A percentile compares a stretch with the other conserved stretches of the same genome.
Evolutionary conservation across 2,888 invertebrate genomes (phyloP).

Genomic region (Cremastinae sp.): DNA sequence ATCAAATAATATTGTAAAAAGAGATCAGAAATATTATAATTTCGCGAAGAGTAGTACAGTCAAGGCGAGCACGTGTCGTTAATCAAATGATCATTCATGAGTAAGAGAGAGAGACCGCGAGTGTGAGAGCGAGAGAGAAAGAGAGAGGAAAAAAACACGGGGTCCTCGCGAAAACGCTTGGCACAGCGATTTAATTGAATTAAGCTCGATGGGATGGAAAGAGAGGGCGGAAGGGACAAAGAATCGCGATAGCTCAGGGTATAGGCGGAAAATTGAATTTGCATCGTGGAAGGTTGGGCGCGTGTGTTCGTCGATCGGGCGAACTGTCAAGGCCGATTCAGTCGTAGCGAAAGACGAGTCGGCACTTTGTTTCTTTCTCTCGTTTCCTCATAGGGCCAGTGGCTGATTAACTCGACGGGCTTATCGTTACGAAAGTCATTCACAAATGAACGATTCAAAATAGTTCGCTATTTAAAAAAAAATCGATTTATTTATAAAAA

Average conservation of each 20-base stretch:
- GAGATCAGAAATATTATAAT: conserved; percentile 38
- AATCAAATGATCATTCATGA: conserved; percentile 31
- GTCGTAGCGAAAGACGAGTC: conserved; percentile 11
- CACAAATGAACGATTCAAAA: too few relatives aligned
- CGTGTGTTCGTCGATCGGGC: conserved; percentile 11
- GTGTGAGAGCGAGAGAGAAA: background rate
- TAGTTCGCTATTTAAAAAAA: too few relatives aligned
- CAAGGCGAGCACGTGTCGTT: conserved; percentile 59
- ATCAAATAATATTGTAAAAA: conserved; percentile 33
- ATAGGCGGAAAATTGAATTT: conserved; percentile 68
- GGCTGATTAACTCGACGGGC: too few relatives aligned
- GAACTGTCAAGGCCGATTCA: conserved; percentile 15
- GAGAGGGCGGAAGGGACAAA: conserved; percentile 10
- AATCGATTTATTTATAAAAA: too few relatives aligned
- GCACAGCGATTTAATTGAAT: conserved; percentile 68
- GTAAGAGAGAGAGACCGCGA: conserved; percentile 10
- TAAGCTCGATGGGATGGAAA: conserved; percentile 48
- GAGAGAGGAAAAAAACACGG: conserved; percentile 32
- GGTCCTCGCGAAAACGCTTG: conserved; percentile 65
- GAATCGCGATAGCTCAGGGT: conserved; percentile 38
- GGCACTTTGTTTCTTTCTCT: too few relatives aligned
- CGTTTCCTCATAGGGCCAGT: too few relatives aligned
- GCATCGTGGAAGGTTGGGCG: conserved; percentile 63
- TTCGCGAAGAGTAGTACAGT: conserved; percentile 40
- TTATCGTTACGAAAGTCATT: too few relatives aligned